Conservation (phyloP, 2,797 vertebrate genomes). For the Ficedula albicollis region DNA sequence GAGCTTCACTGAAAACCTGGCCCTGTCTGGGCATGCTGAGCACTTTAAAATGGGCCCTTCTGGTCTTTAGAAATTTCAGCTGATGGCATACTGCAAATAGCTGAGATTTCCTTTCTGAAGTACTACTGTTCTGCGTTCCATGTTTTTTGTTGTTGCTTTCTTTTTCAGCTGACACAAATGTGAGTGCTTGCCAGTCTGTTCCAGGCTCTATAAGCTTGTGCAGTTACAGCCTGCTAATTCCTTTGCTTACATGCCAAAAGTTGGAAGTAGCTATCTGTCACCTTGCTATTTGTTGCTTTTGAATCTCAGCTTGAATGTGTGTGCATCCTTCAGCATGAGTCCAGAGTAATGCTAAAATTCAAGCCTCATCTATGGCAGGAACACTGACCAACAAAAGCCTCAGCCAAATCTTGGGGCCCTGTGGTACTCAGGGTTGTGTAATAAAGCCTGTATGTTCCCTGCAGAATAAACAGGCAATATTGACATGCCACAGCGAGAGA, state of each 20-base stretch:
- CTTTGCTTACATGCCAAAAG: not conserved
- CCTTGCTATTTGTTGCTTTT: not conserved
- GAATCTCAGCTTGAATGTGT: not conserved
- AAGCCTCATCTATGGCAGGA: not conserved
- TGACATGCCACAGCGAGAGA: not conserved
- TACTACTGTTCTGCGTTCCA: not conserved
- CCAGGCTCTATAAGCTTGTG: not conserved
- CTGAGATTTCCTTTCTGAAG: not conserved
- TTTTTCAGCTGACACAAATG: not conserved
- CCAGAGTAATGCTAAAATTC: not conserved
- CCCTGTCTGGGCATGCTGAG: not conserved
- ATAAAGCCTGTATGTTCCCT: not conserved
- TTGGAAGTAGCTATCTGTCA: not conserved
- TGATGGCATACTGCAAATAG: not conserved
- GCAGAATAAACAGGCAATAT: not conserved
- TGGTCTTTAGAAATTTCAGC: slow-evolving; percentile 28
- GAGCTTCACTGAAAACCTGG: slow-evolving; percentile 36
- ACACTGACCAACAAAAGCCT: not conserved
- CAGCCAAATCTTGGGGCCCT: not conserved
- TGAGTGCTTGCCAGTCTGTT: not conserved
- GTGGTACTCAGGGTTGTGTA: not conserved
- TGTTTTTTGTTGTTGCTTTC: not conserved
- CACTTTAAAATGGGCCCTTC: slow-evolving; percentile 3
- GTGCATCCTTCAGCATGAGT: not conserved
- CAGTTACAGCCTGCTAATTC: slow-evolving; percentile 7